Evolutionary conservation across 2,113 vertebrate species (phyloP), one percentile per base, ranked within the genome.

Genomic region (Petaurus breviceps): DNA sequence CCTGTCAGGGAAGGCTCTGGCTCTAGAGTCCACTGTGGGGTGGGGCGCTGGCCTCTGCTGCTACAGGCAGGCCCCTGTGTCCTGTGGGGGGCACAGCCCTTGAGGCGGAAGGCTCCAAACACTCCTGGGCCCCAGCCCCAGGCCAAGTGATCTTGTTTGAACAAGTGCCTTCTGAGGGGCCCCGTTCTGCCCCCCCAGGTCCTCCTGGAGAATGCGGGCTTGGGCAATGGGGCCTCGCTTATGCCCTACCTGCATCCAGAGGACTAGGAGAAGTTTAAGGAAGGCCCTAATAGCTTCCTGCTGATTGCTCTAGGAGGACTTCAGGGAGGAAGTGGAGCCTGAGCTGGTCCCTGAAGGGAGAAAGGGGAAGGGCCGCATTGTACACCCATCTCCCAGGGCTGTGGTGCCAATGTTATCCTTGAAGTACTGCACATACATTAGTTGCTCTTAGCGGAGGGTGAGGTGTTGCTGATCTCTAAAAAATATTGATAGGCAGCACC

Each of bases 341-440:
- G 31, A 26, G 14, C 8, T 46, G 54, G 54, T 28, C 89, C 49
- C 50, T 37, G 0, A 55, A 28, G 11, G 3, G 11, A 53, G 52
- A 24, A n/a, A 10, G 50, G 5, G 47, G 89, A 1, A 5, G 1
- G 51, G 6, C 0, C 37, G 9, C 55, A 11, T 28, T 8, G 9
- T 61, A 37, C 57, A 4, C 31, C 6, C 12, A 37, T 16, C 28
- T 37, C 4, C 61, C 12, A 16, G 61, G 12, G 28, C 31, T 37
- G 31, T 37, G 16, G 61, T 68, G 31, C 61, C 12, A 68, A 37
- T 1, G 3, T 68, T 68, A 37, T 14, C 61, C 28, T 61, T 14
- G 57, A 61, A 37, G 37, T 68, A 31, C 61, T 8, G 2, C 28
- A 31, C 10, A 37, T 10, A 61, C 28, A 61, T 61, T 61, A 14